Conservation (phyloP, 1,140 invertebrate species). For the Amphibalanus amphitrite region DNA sequence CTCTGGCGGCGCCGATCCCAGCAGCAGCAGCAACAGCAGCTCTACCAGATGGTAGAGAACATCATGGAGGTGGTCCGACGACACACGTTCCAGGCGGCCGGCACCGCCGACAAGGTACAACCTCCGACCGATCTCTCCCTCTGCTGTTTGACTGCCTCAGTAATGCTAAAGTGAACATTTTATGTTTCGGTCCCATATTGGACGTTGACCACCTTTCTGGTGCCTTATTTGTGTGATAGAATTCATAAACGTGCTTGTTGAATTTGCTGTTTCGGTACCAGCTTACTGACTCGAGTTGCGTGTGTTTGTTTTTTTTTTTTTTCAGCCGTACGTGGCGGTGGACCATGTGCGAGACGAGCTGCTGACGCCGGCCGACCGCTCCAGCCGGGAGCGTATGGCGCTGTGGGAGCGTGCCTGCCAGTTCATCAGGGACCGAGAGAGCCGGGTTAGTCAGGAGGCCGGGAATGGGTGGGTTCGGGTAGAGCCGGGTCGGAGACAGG, state of each 20-base stretch:
- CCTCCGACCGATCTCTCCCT: too few relatives aligned
- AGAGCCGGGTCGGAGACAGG: too few relatives aligned
- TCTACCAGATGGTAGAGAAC: not conserved
- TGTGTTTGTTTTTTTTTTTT: too few relatives aligned
- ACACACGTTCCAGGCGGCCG: not conserved
- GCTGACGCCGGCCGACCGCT: conserved; percentile 55
- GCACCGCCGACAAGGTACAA: not conserved
- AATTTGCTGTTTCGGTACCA: too few relatives aligned
- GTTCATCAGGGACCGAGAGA: conserved; percentile 74
- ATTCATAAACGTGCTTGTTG: too few relatives aligned
- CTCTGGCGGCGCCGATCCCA: not conserved
- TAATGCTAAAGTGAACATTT: too few relatives aligned
- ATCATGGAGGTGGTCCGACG: not conserved
- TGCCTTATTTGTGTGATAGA: too few relatives aligned
- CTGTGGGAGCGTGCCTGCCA: conserved; percentile 37
- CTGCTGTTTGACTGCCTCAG: too few relatives aligned
- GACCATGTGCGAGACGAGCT: conserved; percentile 77
- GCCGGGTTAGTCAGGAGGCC: conserved; percentile 33
- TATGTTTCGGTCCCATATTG: too few relatives aligned
- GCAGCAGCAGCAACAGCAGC: not conserved
- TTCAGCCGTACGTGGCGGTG: conserved; percentile 46
- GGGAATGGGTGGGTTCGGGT: too few relatives aligned
- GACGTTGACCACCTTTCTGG: too few relatives aligned
- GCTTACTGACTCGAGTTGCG: too few relatives aligned
- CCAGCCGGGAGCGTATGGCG: conserved; percentile 25